These are phyloP conservation scores for Sinocyclocheilus anshuiensis DNA, from an alignment of 2,113 vertebrate species.

Conservation along the genomic window DNA sequence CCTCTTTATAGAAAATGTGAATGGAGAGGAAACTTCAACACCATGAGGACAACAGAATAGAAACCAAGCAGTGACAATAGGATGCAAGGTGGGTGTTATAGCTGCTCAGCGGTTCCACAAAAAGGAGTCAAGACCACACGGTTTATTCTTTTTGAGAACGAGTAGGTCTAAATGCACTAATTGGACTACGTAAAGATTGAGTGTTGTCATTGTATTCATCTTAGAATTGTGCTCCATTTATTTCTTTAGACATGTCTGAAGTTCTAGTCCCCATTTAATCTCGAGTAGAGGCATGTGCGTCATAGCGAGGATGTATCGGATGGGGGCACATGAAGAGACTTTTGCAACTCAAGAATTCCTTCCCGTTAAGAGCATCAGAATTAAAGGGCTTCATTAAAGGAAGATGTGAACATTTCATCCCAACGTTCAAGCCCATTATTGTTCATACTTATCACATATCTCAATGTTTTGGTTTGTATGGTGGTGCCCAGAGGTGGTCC, in stretches of 20 bases:
- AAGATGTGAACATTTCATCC: not conserved
- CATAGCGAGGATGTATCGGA: not conserved
- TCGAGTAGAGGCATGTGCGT: conserved; percentile 12
- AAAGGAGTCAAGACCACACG: not conserved
- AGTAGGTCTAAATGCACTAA: conserved; percentile 8
- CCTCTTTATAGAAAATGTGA: conserved; percentile 12
- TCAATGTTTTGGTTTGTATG: not conserved
- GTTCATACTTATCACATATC: not conserved
- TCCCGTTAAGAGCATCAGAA: conserved; percentile 3
- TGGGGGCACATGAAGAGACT: conserved; percentile 28
- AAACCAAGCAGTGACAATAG: not conserved
- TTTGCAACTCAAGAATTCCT: conserved; percentile 9
- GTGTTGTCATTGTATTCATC: not conserved
- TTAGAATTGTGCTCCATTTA: not conserved
- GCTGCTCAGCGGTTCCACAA: not conserved
- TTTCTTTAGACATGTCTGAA: not conserved
- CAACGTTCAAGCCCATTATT: not conserved
- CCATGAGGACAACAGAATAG: not conserved
- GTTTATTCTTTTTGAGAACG: not conserved
- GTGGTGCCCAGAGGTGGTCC: not conserved
- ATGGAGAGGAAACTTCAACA: not conserved
- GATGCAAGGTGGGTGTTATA: conserved; percentile 2
- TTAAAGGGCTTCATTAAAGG: not conserved
- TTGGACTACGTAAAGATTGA: not conserved
- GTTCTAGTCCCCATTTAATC: conserved; percentile 24